Conservation (phyloP, 1,140 invertebrate genomes). For the Nomia melanderi region DNA sequence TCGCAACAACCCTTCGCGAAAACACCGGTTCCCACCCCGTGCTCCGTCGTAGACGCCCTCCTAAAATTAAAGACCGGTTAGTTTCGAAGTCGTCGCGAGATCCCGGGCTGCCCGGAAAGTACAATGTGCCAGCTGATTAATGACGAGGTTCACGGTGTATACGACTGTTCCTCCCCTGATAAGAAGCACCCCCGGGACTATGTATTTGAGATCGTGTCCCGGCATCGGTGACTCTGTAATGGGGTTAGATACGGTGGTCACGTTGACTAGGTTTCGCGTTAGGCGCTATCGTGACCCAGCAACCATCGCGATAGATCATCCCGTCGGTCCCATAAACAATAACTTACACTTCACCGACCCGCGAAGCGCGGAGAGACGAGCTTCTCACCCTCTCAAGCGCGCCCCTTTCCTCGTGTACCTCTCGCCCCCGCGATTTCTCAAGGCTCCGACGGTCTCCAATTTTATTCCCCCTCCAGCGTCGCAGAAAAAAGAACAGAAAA, state of each 20-base stretch:
- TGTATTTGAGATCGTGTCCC: slow-evolving; percentile 72
- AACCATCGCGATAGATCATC: slow-evolving; percentile 74
- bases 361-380: slow-evolving; percentile 40
- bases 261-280: slow-evolving; percentile 62
- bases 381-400: too few species aligned
- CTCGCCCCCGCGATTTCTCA: slow-evolving; percentile 44
- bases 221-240: slow-evolving; percentile 75
- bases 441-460: slow-evolving; percentile 34
- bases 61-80: slow-evolving; percentile 11
- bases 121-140: slow-evolving; percentile 66
- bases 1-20: background rate
- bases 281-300: slow-evolving; percentile 69
- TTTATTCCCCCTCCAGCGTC: slow-evolving; percentile 21
- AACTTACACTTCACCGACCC: slow-evolving; percentile 71
- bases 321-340: slow-evolving; percentile 72
- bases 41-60: background rate
- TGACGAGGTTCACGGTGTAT: slow-evolving; percentile 60
- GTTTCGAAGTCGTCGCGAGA: slow-evolving; percentile 1
- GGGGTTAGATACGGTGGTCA: slow-evolving; percentile 69
- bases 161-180: slow-evolving; percentile 69
- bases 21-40: background rate
- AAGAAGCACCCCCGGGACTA: slow-evolving; percentile 65
- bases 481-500: slow-evolving; percentile 11
- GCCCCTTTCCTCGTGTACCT: background rate
- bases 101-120: slow-evolving; percentile 12